Evolutionary conservation across 1,140 invertebrate genomes (phyloP), one percentile per base, ranked within the genome.

Genomic region (Schmidtea mediterranea): DNA sequence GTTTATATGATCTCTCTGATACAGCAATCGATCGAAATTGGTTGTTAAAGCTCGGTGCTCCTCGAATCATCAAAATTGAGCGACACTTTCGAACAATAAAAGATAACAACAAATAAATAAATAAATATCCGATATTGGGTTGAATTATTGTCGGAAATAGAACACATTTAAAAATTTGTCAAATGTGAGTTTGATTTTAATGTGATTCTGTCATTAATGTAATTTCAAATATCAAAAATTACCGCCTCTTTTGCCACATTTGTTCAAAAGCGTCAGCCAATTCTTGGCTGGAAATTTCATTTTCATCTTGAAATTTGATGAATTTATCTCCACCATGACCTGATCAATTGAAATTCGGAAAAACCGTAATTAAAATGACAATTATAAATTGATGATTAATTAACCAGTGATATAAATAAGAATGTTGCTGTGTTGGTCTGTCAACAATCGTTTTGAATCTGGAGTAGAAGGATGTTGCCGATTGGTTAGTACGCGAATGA

Each of bases 321-420:
- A 98, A 98, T 0, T 89, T 89, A 71, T 97, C 89, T 26, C 90
- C 92, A 15, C 92, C 92, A 69, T 98, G 92, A 0, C 89, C 86
- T 52, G 78, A 81, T 46, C 43, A n/a, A n/a, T n/a, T n/a, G n/a
- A n/a, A n/a, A n/a, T n/a, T n/a, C n/a, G 8, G 13, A 23, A 46
- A 45, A 1, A 45, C n/a, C 1, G 16, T 19, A 46, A 15, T 46
- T 12, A 15, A 6, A 47, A 12, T 24, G 32, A 47, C n/a, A 1
- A 8, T 47, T 32, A 26, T 47, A n/a, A 47, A 1, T 46, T 9
- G 19, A 26, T 3, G 8, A 38, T 47, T 16, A 3, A 23, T 43
- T 24, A 23, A 66, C 68, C 73, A 46, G 71, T 73, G 57, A 98
- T 74, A 65, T 97, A 97, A 55, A 97, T 83, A 0, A 97, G 67